Evolutionary conservation across 1,140 invertebrate species (phyloP).

Genomic region (Ooceraea biroi): DNA sequence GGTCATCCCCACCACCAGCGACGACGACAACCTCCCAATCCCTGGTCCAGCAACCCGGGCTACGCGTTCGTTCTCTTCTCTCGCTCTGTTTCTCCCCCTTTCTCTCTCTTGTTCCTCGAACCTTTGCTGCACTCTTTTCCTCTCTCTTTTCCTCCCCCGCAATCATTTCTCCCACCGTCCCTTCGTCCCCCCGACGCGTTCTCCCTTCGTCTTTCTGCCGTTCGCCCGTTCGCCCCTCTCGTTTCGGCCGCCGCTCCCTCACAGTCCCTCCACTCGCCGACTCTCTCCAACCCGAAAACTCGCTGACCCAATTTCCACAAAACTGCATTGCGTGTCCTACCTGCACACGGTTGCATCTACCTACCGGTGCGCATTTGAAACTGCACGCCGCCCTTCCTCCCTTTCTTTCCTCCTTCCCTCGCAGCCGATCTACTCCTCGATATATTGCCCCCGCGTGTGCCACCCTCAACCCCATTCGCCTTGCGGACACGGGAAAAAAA

Average conservation of each 20-base stretch:
- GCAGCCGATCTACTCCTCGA: not conserved
- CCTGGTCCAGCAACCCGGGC: conserved; percentile 56
- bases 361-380: conserved; percentile 72
- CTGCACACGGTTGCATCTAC: conserved; percentile 72
- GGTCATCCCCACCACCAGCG: conserved; percentile 39
- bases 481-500: conserved; percentile 37
- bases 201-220: not conserved
- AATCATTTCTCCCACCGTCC: conserved; percentile 6
- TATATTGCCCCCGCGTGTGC: conserved; percentile 36
- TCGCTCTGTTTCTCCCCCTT: conserved; percentile 11
- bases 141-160: not conserved
- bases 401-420: conserved; percentile 21
- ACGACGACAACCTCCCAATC: conserved; percentile 63
- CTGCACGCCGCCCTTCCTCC: conserved; percentile 48
- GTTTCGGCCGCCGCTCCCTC: not conserved
- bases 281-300: conserved; percentile 74
- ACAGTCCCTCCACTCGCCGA: conserved; percentile 10
- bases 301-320: conserved; percentile 79
- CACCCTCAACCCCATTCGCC: not conserved
- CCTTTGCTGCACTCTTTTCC: not conserved
- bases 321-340: conserved; percentile 79
- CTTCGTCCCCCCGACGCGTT: not conserved
- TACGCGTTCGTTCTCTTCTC: conserved; percentile 22
- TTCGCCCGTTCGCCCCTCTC: not conserved
- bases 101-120: not conserved